Evolutionary conservation across 2,113 vertebrate genomes (phyloP).

Genomic region (Dendropsophus ebraccatus): DNA sequence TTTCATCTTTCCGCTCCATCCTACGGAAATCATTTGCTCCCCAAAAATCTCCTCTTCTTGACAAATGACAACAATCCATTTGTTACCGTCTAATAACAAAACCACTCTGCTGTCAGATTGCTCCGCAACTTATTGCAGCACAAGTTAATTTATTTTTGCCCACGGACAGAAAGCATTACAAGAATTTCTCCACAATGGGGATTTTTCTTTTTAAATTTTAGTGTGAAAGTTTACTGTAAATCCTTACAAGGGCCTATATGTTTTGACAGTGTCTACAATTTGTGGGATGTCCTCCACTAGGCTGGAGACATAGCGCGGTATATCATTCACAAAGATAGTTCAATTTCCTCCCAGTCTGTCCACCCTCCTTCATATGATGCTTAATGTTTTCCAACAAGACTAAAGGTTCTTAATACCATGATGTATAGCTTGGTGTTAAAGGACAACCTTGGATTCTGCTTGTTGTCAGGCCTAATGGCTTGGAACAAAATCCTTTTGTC

Average conservation of each 20-base stretch:
- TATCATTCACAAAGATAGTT: constrained; percentile 55
- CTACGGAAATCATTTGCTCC: constrained; percentile 12
- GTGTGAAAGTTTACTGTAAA: constrained; percentile 53
- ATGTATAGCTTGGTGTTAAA: constrained; percentile 47
- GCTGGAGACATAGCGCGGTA: constrained; percentile 35
- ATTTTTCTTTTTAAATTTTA: constrained; percentile 45
- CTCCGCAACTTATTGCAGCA: constrained; percentile 9
- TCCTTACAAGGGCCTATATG: constrained; percentile 41
- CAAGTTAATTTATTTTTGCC: constrained; percentile 38
- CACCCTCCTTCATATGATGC: constrained; percentile 31
- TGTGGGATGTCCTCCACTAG: constrained; percentile 52
- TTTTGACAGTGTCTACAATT: constrained; percentile 55
- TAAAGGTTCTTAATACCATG: constrained; percentile 54
- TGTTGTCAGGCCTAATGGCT: constrained; percentile 56
- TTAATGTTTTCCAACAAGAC: constrained; percentile 51
- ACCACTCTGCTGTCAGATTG: constrained; percentile 18
- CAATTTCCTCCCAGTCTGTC: constrained; percentile 52
- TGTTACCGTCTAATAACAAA: constrained; percentile 39
- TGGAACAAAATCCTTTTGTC: constrained; percentile 58
- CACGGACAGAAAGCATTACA: constrained; percentile 24
- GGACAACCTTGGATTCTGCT: constrained; percentile 56
- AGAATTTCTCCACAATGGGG: not conserved
- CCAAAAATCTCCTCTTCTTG: not conserved
- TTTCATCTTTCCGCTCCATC: not conserved
- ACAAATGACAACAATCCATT: constrained; percentile 36